phyloP scores from a whole-genome alignment of 2,888 invertebrate genomes.

The Drosophila neonasuta region DNA sequence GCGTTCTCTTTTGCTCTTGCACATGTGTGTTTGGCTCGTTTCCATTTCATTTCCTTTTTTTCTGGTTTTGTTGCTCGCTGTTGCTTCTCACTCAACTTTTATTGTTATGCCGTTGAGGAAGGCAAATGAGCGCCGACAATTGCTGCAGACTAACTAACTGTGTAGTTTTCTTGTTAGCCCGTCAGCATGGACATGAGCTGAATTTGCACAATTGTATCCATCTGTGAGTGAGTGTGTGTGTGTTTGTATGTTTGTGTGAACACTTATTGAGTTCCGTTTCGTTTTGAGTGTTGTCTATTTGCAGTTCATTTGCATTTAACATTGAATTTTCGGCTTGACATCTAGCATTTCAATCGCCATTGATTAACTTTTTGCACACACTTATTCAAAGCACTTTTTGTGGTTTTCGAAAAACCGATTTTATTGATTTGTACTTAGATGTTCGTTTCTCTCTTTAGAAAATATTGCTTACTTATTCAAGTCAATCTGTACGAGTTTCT shows the following conservation, averaged over 20 bases:
- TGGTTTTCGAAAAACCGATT: conserved; percentile 2
- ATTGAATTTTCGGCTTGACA: conserved; percentile 32
- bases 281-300: conserved; percentile 17
- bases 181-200: conserved; percentile 37
- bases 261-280: conserved; percentile 23
- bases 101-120: conserved; percentile 69
- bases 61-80: conserved; percentile 22
- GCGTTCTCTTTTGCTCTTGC: neutral
- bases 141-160: conserved; percentile 70
- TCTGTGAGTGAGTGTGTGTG: conserved; percentile 4
- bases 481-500: conserved; percentile 1
- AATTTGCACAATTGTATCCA: conserved; percentile 26
- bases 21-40: conserved; percentile 32
- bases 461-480: conserved; percentile 11
- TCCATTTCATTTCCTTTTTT: conserved; percentile 62
- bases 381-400: conserved; percentile 7
- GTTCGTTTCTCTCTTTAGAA: neutral
- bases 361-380: conserved; percentile 29
- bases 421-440: conserved; percentile 22
- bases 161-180: conserved; percentile 53
- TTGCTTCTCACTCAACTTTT: conserved; percentile 64
- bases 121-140: conserved; percentile 48
- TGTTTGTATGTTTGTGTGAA: neutral
- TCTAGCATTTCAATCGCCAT: conserved; percentile 21
- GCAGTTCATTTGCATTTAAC: conserved; percentile 59